These are phyloP conservation scores for Aricia agestis DNA, from an alignment of 1,140 invertebrate species.

Conservation along the genomic window DNA sequence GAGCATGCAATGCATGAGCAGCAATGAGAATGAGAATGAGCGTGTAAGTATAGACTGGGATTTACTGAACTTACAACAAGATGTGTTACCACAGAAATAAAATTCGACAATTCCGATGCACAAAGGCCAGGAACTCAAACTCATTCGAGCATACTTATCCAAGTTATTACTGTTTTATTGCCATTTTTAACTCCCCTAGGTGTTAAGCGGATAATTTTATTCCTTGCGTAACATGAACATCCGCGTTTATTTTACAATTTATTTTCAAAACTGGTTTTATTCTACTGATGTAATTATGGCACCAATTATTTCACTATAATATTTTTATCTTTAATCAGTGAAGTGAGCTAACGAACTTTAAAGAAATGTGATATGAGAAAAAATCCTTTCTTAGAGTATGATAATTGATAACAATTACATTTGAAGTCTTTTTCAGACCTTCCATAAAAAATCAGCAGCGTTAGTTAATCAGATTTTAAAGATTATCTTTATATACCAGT, in stretches of 20 bases:
- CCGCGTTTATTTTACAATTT: background rate
- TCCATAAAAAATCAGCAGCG: too few relatives aligned
- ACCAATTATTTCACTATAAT: background rate
- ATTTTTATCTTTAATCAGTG: background rate
- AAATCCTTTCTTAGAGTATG: too few relatives aligned
- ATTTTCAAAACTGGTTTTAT: background rate
- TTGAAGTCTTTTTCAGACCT: too few relatives aligned
- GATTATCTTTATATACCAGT: too few relatives aligned
- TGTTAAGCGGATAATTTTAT: background rate
- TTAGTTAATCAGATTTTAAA: too few relatives aligned
- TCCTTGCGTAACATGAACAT: background rate
- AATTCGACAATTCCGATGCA: background rate
- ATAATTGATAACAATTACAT: too few relatives aligned
- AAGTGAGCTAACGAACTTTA: background rate
- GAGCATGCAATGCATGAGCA: too few relatives aligned
- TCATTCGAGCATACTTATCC: background rate
- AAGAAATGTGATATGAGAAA: background rate
- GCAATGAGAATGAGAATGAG: too few relatives aligned
- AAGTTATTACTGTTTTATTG: too few relatives aligned
- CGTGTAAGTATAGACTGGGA: too few relatives aligned
- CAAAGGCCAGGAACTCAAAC: background rate
- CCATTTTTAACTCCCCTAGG: background rate
- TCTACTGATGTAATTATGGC: background rate
- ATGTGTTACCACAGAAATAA: background rate
- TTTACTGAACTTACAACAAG: background rate